These are phyloP conservation scores for Porites lutea DNA, from an alignment of 64 coral and sea anemone species.

Conservation along the genomic window DNA sequence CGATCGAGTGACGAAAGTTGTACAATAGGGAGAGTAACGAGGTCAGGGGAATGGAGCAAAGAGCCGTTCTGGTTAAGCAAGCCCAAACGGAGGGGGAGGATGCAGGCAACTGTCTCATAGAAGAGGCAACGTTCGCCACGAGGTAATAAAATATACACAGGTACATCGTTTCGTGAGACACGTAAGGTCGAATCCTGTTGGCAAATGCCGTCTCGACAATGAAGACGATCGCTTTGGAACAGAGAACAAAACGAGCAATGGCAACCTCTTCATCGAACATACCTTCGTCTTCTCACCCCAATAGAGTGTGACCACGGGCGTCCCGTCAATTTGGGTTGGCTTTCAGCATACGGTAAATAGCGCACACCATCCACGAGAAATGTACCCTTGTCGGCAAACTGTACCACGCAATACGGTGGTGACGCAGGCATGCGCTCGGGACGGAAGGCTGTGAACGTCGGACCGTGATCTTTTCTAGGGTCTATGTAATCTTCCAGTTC, in stretches of 20 bases:
- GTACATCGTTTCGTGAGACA: constrained; percentile 12
- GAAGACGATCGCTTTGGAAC: not conserved
- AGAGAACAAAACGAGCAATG: not conserved
- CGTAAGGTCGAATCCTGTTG: not conserved
- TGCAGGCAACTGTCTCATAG: not conserved
- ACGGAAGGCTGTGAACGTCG: not conserved
- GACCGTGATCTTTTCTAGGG: not conserved
- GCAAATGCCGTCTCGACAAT: not conserved
- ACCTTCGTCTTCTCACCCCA: not conserved
- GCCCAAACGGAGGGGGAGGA: not conserved
- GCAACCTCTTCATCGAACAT: not conserved
- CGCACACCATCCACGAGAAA: not conserved
- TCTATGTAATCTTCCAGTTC: not conserved
- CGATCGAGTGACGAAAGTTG: constrained; percentile 5
- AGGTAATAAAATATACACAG: not conserved
- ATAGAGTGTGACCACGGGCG: not conserved
- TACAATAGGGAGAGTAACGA: not conserved
- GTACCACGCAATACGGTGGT: not conserved
- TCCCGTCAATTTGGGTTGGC: constrained; percentile 1
- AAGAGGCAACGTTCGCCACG: not conserved
- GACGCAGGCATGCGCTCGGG: not conserved
- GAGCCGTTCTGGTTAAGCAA: not conserved
- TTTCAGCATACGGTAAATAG: not conserved
- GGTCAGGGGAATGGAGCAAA: not conserved
- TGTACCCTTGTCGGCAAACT: not conserved